Percentiles rank a stretch among this genome's conserved stretches.
These are phyloP conservation scores for Sinohyriopsis cumingii DNA, from an alignment of 2,888 invertebrate species.

Conservation along the genomic window DNA sequence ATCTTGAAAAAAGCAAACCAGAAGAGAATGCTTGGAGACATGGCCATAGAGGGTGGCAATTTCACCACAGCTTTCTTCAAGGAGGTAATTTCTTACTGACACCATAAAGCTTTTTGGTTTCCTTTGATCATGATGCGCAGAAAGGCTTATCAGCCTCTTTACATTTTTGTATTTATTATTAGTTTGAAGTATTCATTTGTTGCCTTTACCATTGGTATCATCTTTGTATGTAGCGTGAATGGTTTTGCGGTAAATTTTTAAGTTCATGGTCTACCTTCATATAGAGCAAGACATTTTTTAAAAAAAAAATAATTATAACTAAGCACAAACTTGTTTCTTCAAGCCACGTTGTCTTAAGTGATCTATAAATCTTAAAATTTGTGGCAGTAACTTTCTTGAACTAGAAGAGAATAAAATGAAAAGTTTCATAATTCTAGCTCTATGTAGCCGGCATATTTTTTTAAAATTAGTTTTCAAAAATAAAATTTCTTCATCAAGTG, in stretches of 20 bases:
- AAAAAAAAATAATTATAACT: too few relatives aligned
- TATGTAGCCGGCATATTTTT: too few relatives aligned
- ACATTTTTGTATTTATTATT: background rate
- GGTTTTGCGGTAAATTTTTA: background rate
- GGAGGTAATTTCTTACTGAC: constrained; percentile 74
- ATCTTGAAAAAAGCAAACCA: constrained; percentile 99
- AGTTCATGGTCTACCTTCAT: too few relatives aligned
- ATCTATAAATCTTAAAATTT: too few relatives aligned
- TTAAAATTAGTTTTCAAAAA: too few relatives aligned
- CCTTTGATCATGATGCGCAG: background rate
- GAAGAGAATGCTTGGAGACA: constrained; percentile 93
- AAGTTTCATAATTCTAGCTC: too few relatives aligned
- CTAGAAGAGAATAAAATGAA: too few relatives aligned
- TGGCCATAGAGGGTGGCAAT: constrained; percentile 98
- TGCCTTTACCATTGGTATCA: background rate
- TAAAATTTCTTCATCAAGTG: too few relatives aligned
- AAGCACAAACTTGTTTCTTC: too few relatives aligned
- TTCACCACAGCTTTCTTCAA: constrained; percentile 98
- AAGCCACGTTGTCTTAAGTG: too few relatives aligned
- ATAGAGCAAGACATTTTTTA: too few relatives aligned
- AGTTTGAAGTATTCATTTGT: background rate
- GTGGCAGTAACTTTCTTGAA: too few relatives aligned
- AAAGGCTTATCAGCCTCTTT: background rate
- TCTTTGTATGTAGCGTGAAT: background rate
- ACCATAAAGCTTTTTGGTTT: background rate